Conservation (phyloP, 1,140 invertebrate species). For the Macrobrachium nipponense region DNA sequence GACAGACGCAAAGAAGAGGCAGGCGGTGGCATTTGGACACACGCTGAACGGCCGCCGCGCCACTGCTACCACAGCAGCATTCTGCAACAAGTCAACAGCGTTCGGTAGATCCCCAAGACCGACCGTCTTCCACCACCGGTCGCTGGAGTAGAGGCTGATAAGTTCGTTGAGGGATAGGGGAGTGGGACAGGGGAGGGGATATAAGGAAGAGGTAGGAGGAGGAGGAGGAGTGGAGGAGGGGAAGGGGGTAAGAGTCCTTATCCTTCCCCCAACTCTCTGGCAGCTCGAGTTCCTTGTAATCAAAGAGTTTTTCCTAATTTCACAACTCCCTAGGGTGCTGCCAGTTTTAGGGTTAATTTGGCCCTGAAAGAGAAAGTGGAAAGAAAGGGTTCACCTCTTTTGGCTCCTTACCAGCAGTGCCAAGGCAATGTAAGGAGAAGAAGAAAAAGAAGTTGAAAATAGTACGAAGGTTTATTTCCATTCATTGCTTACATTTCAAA, state of each 20-base stretch:
- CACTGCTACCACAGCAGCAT: no score
- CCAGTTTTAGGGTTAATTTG: slow-evolving; percentile 58
- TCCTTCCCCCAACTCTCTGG: background rate
- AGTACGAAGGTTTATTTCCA: background rate
- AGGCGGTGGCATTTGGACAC: no score
- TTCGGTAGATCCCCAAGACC: no score
- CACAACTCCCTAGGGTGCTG: slow-evolving; percentile 57
- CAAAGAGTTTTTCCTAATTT: slow-evolving; percentile 60
- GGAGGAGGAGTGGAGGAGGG: background rate
- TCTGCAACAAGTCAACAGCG: no score
- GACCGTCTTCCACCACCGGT: no score
- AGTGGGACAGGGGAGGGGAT: background rate
- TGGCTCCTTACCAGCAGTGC: background rate
- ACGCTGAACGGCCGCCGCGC: no score
- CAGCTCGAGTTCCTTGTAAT: slow-evolving; percentile 51
- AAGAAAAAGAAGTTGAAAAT: background rate
- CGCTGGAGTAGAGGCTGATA: no score
- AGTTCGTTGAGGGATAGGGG: no score
- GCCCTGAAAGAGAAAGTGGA: slow-evolving; percentile 45
- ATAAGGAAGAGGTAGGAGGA: background rate
- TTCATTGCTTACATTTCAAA: no score
- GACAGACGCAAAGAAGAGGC: no score
- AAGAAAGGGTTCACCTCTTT: slow-evolving; percentile 49
- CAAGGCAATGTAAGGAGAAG: background rate
- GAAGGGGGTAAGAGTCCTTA: background rate